Evolutionary conservation across 2,113 vertebrate species (phyloP).

Genomic region (Cyphomyrus plagiostoma): DNA sequence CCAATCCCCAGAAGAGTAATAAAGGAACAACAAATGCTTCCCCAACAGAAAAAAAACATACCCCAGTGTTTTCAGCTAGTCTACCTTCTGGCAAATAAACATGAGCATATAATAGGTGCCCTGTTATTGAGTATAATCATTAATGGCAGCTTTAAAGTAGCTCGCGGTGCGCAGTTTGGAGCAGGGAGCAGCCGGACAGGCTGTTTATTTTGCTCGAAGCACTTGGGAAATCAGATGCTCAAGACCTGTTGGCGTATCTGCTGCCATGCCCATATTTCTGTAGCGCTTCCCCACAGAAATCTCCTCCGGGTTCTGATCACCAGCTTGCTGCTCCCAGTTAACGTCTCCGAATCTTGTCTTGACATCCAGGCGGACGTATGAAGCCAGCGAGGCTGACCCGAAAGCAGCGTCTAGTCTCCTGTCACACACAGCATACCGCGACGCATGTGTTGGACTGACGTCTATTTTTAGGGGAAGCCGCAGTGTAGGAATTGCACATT

Average conservation of each 20-base stretch:
- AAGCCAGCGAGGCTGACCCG: not conserved
- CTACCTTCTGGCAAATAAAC: not conserved
- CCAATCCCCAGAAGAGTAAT: conserved; percentile 56
- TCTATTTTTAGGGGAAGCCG: not conserved
- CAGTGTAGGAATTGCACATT: not conserved
- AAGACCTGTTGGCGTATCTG: not conserved
- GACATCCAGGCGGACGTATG: not conserved
- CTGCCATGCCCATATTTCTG: not conserved
- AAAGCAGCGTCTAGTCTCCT: not conserved
- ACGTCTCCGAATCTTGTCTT: too few relatives aligned
- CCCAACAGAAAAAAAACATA: conserved; percentile 14
- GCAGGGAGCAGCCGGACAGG: not conserved
- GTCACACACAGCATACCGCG: not conserved
- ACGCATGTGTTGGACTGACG: not conserved
- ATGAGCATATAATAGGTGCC: not conserved
- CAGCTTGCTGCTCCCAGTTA: not conserved
- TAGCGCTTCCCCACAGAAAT: not conserved
- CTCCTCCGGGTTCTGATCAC: not conserved
- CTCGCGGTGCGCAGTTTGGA: not conserved
- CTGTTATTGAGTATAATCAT: not conserved
- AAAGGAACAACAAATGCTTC: conserved; percentile 47
- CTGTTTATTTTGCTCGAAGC: not conserved
- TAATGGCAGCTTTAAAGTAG: not conserved
- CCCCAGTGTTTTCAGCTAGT: conserved; percentile 12
- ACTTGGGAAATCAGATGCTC: not conserved